These are phyloP conservation scores for Prosapia bicincta DNA, from an alignment of 2,888 invertebrate species.

Conservation along the genomic window DNA sequence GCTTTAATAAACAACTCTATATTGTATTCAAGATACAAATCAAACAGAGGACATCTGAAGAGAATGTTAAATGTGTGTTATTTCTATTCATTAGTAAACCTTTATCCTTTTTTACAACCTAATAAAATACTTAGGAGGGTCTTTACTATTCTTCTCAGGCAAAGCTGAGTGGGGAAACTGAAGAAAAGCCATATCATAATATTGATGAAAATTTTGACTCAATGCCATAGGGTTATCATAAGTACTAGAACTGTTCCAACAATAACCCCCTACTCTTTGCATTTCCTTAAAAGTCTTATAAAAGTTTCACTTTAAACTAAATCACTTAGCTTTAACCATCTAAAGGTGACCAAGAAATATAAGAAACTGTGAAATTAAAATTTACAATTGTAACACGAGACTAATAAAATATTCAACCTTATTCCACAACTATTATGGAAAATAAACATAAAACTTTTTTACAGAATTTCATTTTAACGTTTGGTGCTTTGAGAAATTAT, in stretches of 20 bases:
- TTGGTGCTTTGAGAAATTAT: background rate
- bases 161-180: conserved; percentile 40
- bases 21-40: no score
- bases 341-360: no score
- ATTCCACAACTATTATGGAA: no score
- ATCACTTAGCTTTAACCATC: background rate
- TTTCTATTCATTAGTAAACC: no score
- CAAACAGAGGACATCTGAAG: background rate
- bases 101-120: no score
- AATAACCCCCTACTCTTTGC: conserved; percentile 12
- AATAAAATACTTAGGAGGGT: no score
- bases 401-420: no score
- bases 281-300: conserved; percentile 4
- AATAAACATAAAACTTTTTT: background rate
- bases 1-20: background rate
- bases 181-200: conserved; percentile 39
- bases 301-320: background rate
- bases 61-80: background rate
- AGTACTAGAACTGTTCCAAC: conserved; percentile 8
- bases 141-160: conserved; percentile 41
- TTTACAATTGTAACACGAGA: no score
- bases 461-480: background rate
- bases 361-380: no score
- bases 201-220: conserved; percentile 26
- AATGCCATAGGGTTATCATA: conserved; percentile 1